Base-by-base conservation (phyloP, 2,797 vertebrate genomes). In the Scarus forsteni region DNA sequence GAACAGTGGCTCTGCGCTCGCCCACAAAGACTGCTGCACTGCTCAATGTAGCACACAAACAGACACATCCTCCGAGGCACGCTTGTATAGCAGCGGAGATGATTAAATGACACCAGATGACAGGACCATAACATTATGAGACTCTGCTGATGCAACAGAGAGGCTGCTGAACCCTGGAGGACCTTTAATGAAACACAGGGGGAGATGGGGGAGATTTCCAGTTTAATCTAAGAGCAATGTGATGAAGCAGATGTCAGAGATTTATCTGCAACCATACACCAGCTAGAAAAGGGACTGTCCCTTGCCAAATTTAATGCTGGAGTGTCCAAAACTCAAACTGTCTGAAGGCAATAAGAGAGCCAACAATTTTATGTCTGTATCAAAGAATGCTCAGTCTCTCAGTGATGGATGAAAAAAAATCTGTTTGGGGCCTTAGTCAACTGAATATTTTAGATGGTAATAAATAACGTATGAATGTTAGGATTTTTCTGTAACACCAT, bases 231-330 rank as follows among this genome's bases (percentile, higher is more conserved):
- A 63, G 61, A 65, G 78, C 42, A 52, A 79, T 77, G 77, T 84
- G 79, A 89, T 72, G 70, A 83, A 90, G 65, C 89, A 92, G 91
- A 92, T 93, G 89, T 80, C 73, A 70, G 66, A 62, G 77, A 89
- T 83, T 89, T 82, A 86, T 84, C 79, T 60, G 66, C 67, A 19
- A 66, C 63, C 65, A 71, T 66, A 74, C 49, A 66, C 35, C 10
- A 66, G 54, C 61, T 36, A 51, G 48, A 76, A 42, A 44, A 49
- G 64, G 57, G 72, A 64, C 40, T 43, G 63, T 55, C 38, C 38
- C 38, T 44, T 34, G 14, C 52, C 59, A 79, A 77, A 86, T 65
- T 11, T 70, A 73, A 75, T 75, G 67, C 62, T 64, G 35, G 71
- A 35, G 59, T 7, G 16, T 73, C 46, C 66, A 70, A 77, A 67